phyloP scores from a whole-genome alignment of 2,888 invertebrate species.

The Drosophila limbata region DNA sequence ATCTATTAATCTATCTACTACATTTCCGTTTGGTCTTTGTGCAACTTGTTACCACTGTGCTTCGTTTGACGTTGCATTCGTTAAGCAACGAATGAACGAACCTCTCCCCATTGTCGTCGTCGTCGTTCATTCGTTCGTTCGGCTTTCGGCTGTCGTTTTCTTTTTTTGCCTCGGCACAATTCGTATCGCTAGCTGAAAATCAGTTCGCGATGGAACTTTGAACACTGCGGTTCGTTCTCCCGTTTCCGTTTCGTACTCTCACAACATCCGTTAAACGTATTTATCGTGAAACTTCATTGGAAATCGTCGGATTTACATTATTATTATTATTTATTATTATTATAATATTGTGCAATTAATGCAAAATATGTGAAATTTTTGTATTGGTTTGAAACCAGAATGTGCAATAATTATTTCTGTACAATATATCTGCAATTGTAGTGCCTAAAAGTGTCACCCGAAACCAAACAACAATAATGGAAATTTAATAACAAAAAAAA shows the following conservation, averaged over 20 bases:
- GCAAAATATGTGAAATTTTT: constrained; percentile 18
- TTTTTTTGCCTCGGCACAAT: constrained; percentile 46
- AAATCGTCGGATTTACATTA: constrained; percentile 29
- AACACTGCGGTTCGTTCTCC: constrained; percentile 82
- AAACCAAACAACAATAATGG: constrained; percentile 21
- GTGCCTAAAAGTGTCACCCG: constrained; percentile 23
- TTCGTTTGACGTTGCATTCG: constrained; percentile 42
- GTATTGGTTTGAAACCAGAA: constrained; percentile 16
- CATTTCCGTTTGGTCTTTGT: not conserved
- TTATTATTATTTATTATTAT: constrained; percentile 29
- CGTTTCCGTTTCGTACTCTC: constrained; percentile 56
- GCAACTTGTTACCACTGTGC: constrained; percentile 43
- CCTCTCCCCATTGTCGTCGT: constrained; percentile 5
- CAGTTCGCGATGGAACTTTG: constrained; percentile 84
- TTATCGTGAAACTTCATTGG: constrained; percentile 37
- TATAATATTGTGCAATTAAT: constrained; percentile 25
- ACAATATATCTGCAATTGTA: constrained; percentile 32
- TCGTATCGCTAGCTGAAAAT: constrained; percentile 55
- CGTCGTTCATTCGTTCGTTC: constrained; percentile 26
- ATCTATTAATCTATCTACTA: not conserved
- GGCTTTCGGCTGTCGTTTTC: constrained; percentile 15
- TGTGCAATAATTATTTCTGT: constrained; percentile 48
- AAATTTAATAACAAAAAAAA: constrained; percentile 18
- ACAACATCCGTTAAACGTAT: constrained; percentile 48
- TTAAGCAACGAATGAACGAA: constrained; percentile 11